phyloP scores from a whole-genome alignment of 2,797 vertebrate genomes.

The Gobionotothen gibberifrons region DNA sequence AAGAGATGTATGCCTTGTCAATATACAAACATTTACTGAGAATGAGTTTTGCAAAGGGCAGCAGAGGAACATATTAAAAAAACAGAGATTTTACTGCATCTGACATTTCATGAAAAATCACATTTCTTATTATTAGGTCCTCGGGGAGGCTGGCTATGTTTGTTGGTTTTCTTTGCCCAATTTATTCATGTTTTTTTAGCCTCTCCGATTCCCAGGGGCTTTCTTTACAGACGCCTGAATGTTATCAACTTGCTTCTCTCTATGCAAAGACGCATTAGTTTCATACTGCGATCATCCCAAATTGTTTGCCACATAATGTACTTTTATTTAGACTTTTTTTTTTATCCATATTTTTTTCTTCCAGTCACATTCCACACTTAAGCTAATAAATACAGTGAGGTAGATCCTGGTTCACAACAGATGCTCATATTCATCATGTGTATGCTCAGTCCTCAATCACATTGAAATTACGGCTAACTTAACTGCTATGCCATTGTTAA shows the following conservation, averaged over 20 bases:
- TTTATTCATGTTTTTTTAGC: constrained; percentile 24
- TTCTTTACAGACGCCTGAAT: constrained; percentile 8
- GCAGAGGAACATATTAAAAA: constrained; percentile 17
- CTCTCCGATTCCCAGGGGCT: neutral
- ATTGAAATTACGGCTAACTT: neutral
- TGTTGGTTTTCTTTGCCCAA: constrained; percentile 22
- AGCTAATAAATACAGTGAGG: neutral
- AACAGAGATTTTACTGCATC: constrained; percentile 2
- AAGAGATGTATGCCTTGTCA: constrained; percentile 9
- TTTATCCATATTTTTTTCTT: neutral
- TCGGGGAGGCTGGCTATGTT: neutral
- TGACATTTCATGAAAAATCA: constrained; percentile 40
- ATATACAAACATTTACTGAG: constrained; percentile 27
- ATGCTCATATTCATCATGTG: constrained; percentile 6
- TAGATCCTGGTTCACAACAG: constrained; percentile 8
- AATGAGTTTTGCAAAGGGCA: constrained; percentile 6
- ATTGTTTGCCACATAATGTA: neutral
- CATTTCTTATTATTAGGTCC: constrained; percentile 21
- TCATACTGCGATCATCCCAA: neutral
- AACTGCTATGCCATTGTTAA: neutral
- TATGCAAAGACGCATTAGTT: constrained; percentile 3
- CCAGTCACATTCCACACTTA: neutral
- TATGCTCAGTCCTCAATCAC: constrained; percentile 8
- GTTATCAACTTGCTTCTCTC: constrained; percentile 5
- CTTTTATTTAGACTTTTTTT: constrained; percentile 12